Evolutionary conservation across 64 coral and sea anemone species (phyloP).

Genomic region (Pocillopora verrucosa): DNA sequence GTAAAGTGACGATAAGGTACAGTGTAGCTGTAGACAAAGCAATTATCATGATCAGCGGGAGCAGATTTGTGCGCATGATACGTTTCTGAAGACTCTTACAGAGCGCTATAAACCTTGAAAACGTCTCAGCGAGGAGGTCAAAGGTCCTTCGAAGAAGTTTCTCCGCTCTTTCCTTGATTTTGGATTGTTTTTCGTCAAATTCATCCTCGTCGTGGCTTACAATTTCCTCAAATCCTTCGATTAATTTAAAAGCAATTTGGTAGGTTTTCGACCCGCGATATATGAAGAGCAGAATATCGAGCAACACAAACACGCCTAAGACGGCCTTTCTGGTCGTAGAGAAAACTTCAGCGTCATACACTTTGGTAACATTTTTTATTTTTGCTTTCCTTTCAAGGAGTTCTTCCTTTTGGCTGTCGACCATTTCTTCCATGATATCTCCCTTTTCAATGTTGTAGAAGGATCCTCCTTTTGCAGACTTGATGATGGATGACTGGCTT

Average conservation of each 20-base stretch:
- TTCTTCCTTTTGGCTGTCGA: conserved; percentile 64
- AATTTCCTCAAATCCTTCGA: conserved; percentile 77
- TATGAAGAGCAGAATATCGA: conserved; percentile 71
- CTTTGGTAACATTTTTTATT: conserved; percentile 32
- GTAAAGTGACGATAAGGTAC: conserved; percentile 49
- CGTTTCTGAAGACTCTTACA: conserved; percentile 63
- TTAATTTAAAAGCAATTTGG: conserved; percentile 47
- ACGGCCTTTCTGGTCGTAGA: conserved; percentile 29
- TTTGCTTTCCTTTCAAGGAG: conserved; percentile 43
- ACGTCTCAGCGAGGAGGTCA: conserved; percentile 35
- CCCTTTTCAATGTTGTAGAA: conserved; percentile 71
- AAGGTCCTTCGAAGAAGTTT: conserved; percentile 26
- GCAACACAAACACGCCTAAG: conserved; percentile 52
- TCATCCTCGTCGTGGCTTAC: conserved; percentile 53
- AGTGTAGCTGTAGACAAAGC: conserved; percentile 8
- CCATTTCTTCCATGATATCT: conserved; percentile 63
- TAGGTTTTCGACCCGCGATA: conserved; percentile 73
- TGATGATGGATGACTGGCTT: conserved; percentile 60
- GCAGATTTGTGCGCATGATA: conserved; percentile 61
- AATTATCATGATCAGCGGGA: conserved; percentile 48
- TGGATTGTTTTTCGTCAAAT: conserved; percentile 33
- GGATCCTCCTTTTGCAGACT: not conserved
- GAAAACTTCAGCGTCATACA: conserved; percentile 67
- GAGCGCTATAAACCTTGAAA: conserved; percentile 41
- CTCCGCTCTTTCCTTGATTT: conserved; percentile 5